Conservation (phyloP, 2,113 vertebrate species). For the Cisticola juncidis region DNA sequence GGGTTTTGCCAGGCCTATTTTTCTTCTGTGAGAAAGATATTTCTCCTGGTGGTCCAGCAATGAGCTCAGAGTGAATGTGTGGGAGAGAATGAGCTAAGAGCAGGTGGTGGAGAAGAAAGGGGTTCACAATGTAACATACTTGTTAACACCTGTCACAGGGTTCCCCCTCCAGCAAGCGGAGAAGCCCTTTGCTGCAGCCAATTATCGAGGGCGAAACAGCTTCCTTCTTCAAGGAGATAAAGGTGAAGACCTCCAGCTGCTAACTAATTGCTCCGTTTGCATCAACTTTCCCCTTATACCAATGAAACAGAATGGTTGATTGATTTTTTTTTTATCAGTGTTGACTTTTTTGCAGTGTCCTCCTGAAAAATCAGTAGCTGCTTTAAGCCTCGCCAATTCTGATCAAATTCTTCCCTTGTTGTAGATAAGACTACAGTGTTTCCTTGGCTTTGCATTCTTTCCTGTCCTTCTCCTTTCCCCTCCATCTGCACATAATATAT, state of each 20-base stretch:
- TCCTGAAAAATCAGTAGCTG: slow-evolving; percentile 62
- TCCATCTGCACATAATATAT: background rate
- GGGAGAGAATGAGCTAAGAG: slow-evolving; percentile 50
- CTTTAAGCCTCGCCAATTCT: slow-evolving; percentile 17
- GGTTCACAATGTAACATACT: slow-evolving; percentile 76
- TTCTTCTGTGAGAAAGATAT: background rate
- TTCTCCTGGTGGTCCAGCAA: background rate
- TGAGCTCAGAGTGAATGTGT: slow-evolving; percentile 10
- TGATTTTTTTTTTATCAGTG: background rate
- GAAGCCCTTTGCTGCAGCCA: slow-evolving; percentile 97
- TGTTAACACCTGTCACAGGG: slow-evolving; percentile 89
- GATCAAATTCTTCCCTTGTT: background rate
- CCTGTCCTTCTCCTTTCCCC: background rate
- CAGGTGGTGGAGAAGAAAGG: slow-evolving; percentile 39
- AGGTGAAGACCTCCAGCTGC: slow-evolving; percentile 86
- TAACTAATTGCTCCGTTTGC: slow-evolving; percentile 70
- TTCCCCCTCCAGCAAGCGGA: slow-evolving; percentile 98
- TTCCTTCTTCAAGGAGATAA: slow-evolving; percentile 97
- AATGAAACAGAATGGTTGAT: slow-evolving; percentile 24
- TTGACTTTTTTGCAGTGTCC: slow-evolving; percentile 68
- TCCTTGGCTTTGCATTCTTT: slow-evolving; percentile 22
- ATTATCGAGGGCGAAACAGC: slow-evolving; percentile 99
- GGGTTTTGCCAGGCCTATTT: background rate
- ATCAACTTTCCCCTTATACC: slow-evolving; percentile 11
- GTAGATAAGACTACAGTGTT: background rate